phyloP scores from a whole-genome alignment of 1,140 invertebrate species.

The Onthophagus taurus region DNA sequence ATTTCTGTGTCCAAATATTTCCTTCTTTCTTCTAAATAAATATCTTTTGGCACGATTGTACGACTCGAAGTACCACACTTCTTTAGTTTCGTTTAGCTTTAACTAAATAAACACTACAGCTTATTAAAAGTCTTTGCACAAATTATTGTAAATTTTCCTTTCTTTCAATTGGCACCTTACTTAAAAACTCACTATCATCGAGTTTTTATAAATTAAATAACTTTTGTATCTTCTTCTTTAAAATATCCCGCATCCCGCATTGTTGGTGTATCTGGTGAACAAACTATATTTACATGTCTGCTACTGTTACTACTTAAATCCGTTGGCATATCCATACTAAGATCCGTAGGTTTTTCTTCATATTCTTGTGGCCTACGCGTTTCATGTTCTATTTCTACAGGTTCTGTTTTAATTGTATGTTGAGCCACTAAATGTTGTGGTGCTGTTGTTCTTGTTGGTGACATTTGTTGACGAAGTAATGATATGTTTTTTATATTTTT shows the following conservation, averaged over 20 bases:
- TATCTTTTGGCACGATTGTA: slow-evolving; percentile 11
- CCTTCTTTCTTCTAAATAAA: too few relatives aligned
- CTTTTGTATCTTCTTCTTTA: slow-evolving; percentile 17
- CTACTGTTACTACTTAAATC: slow-evolving; percentile 30
- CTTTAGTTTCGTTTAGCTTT: too few relatives aligned
- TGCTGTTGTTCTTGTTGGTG: slow-evolving; percentile 44
- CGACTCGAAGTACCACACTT: too few relatives aligned
- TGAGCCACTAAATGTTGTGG: slow-evolving; percentile 18
- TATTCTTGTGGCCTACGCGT: slow-evolving; percentile 27
- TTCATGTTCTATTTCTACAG: slow-evolving; percentile 25
- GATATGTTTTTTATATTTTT: slow-evolving; percentile 92
- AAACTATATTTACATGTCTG: slow-evolving; percentile 32
- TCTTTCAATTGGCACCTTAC: slow-evolving; percentile 20
- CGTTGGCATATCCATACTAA: slow-evolving; percentile 39
- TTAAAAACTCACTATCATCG: too few relatives aligned
- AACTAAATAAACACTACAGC: slow-evolving; percentile 5
- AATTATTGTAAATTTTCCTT: too few relatives aligned
- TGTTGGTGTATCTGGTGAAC: slow-evolving; percentile 34
- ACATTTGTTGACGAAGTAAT: slow-evolving; percentile 74
- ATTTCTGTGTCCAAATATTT: slow-evolving; percentile 11
- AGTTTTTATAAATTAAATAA: slow-evolving; percentile 12
- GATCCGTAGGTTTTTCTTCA: slow-evolving; percentile 44
- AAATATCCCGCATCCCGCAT: slow-evolving; percentile 18
- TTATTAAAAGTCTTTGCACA: background rate
- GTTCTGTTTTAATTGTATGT: slow-evolving; percentile 32